These are phyloP conservation scores for Eidolon dupreanum DNA, from an alignment of 2,797 vertebrate genomes.

Conservation along the genomic window DNA sequence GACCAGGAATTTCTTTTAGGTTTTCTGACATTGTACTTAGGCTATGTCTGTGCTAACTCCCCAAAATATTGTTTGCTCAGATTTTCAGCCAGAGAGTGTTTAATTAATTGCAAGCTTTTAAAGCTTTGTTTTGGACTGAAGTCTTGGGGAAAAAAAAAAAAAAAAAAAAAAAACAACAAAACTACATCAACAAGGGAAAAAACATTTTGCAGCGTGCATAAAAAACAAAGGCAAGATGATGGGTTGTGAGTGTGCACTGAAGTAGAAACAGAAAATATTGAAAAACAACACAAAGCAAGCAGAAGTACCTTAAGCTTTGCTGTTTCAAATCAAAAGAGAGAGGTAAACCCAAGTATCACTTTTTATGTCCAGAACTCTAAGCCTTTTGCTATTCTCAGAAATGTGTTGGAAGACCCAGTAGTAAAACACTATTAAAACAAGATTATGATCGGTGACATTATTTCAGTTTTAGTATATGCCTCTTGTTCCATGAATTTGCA, in stretches of 20 bases:
- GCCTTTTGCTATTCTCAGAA: conserved; percentile 24
- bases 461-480: background rate
- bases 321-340: conserved; percentile 49
- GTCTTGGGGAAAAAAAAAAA: background rate
- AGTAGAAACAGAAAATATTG: conserved; percentile 43
- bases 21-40: background rate
- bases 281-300: background rate
- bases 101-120: background rate
- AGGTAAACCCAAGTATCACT: background rate
- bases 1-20: background rate
- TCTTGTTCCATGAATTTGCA: background rate
- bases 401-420: background rate
- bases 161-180: background rate
- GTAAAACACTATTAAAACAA: background rate
- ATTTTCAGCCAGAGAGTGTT: background rate
- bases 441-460: background rate
- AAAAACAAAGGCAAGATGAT: background rate
- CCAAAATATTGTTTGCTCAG: background rate
- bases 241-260: background rate
- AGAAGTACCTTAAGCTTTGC: background rate
- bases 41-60: background rate
- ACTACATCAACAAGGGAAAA: background rate
- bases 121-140: background rate
- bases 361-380: background rate
- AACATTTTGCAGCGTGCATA: background rate